Evolutionary conservation across 1,140 invertebrate genomes (phyloP).

Genomic region (Thaumetopoea pityocampa): DNA sequence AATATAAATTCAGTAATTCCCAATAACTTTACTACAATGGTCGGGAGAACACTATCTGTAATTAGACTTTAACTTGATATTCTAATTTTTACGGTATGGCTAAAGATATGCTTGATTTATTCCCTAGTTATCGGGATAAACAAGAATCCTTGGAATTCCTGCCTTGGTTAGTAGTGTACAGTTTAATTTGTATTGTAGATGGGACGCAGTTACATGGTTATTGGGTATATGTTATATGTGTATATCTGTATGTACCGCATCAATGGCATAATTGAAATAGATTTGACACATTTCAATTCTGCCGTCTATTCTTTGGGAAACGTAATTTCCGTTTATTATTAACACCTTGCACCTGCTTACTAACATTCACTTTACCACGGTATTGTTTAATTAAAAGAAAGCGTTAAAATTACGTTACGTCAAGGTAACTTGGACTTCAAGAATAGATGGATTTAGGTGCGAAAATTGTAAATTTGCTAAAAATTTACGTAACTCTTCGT

Average conservation of each 20-base stretch:
- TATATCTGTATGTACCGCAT: slow-evolving; percentile 11
- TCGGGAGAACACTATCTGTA: too few species aligned
- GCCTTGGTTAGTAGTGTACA: slow-evolving; percentile 82
- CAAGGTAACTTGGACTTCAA: slow-evolving; percentile 70
- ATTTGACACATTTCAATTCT: slow-evolving; percentile 17
- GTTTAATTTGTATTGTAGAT: slow-evolving; percentile 49
- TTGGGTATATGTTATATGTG: slow-evolving; percentile 26
- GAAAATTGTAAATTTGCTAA: slow-evolving; percentile 66
- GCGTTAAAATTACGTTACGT: slow-evolving; percentile 24
- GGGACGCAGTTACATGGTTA: slow-evolving; percentile 27
- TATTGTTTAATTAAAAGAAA: slow-evolving; percentile 18
- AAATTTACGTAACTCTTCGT: slow-evolving; percentile 32
- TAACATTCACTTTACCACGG: slow-evolving; percentile 56
- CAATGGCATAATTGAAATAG: slow-evolving; percentile 17
- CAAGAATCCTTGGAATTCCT: slow-evolving; percentile 83
- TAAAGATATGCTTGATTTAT: slow-evolving; percentile 63
- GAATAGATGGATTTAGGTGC: slow-evolving; percentile 71
- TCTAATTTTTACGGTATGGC: slow-evolving; percentile 20
- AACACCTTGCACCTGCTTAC: slow-evolving; percentile 42
- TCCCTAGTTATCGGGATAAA: slow-evolving; percentile 83
- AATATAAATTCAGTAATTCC: too few species aligned
- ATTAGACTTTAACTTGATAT: slow-evolving; percentile 23
- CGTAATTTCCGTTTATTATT: slow-evolving; percentile 7
- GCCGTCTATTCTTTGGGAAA: slow-evolving; percentile 8
- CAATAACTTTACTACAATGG: too few species aligned